Base-by-base conservation (phyloP, 2,797 vertebrate species). In the Cephalopachus bancanus region DNA sequence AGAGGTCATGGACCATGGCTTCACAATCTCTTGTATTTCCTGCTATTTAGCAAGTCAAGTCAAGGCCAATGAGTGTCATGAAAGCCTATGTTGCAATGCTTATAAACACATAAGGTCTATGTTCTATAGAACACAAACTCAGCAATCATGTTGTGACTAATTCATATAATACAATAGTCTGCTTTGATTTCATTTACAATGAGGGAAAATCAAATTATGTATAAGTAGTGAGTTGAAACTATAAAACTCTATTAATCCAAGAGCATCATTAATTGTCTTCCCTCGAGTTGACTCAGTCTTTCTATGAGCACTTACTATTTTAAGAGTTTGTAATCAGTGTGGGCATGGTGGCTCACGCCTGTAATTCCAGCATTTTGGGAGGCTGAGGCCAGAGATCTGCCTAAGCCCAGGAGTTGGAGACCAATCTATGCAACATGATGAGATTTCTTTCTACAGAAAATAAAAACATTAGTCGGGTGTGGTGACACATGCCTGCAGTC, bases 241-340 rank as follows among this genome's bases (percentile, higher is more conserved):
- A 80, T n/a, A 89, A 84, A 94, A 60, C 24, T 59, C 76, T n/a
- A 24, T 74, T 55, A 12, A 93, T 88, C 57, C n/a, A 75, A 84
- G 9, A 91, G 8, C 19, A 59, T 57, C 44, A 67, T n/a, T n/a
- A 72, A 30, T 33, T 55, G 2, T 79, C 49, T 65, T 75, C 33
- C 4, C 8, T 62, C 67, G 8, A 67, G 51, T 60, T 80, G 79
- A 75, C 28, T 79, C 49, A 84, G 55, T 12, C 4, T 28, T 92
- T 67, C 14, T 51, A 22, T 60, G 20, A 79, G 19, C 12, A 74
- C 15, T 78, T 67, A 67, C 20, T 75, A 71, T 55, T 69, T 62
- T 5, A 55, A 88, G 80, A 69, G 49, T 37, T 2, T 3, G 30
- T 71, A 69, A 72, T 30, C n/a, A 83, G 14, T 44, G 3, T 44